Base-by-base conservation (phyloP, 1,140 invertebrate genomes). In the Drosophila kikkawai region DNA sequence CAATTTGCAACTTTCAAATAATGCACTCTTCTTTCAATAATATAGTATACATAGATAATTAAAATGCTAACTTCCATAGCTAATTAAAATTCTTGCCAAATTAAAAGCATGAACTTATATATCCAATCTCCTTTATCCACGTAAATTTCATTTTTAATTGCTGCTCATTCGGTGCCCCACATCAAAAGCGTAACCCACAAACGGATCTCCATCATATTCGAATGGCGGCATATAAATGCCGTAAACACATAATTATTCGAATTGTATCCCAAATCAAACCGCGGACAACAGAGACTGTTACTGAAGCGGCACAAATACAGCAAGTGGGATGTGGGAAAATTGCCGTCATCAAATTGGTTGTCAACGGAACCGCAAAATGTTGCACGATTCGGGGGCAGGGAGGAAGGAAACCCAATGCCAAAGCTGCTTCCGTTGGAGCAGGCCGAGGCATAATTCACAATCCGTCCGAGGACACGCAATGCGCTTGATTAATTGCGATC, bases 261-360 rank as follows among this genome's bases (percentile, higher is more conserved):
- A 71, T 48, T 69, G 67, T 71, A 44, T 51, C 45, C 29, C 67
- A 51, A 73, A 73, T 73, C 70, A 73, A 47, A 44, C 53, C 68
- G 12, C 67, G 70, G 70, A 29, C 67, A 73, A 44, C 66, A 39
- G 67, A 73, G 55, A 73, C 55, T 73, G 67, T 19, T 17, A 34
- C 57, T 44, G 26, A n/a, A 47, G 29, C 36, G 47, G 44, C 9
- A 51, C 55, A 53, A 47, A 47, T 42, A 51, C 79, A 79, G 75
- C 64, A 69, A 48, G 45, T 56, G 69, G 56, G 32, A 51, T 51
- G 67, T 42, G 53, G 53, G 32, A 63, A 57, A 82, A 81, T 81
- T 61, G 55, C 66, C 74, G 45, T 61, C 79, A 73, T 77, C 67
- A 77, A 81, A 81, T 70, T 73, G 73, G 79, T 64, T 81, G 79